Evolutionary conservation across 2,797 vertebrate species (phyloP).

Genomic region (Manis javanica): DNA sequence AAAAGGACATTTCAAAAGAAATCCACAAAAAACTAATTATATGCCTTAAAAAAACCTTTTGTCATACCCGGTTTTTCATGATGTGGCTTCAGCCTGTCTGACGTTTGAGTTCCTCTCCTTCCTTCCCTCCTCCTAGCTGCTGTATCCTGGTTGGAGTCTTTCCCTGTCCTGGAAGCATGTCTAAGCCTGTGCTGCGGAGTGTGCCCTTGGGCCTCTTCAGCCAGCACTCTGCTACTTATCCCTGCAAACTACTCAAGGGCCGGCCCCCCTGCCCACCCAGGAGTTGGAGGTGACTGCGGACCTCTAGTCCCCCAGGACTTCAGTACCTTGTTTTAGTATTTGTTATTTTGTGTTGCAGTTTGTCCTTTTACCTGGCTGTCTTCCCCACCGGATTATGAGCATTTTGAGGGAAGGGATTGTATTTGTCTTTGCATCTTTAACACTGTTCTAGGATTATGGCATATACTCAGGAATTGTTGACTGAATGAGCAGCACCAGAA

Average conservation of each 20-base stretch:
- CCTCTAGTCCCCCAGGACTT: background rate
- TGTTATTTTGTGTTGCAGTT: background rate
- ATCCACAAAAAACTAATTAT: background rate
- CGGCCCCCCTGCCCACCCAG: background rate
- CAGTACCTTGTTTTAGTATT: background rate
- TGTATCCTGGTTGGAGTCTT: background rate
- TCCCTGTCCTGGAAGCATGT: fast-evolving
- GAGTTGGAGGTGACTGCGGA: background rate
- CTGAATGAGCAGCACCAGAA: background rate
- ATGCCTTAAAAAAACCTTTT: background rate
- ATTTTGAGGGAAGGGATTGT: background rate
- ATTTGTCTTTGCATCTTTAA: background rate
- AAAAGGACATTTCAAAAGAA: slow-evolving; percentile 8
- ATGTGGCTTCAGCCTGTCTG: background rate
- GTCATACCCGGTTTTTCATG: background rate
- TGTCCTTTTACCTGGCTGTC: background rate
- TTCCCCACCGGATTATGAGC: background rate
- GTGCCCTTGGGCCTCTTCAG: background rate
- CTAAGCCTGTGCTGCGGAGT: background rate
- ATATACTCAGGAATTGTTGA: background rate
- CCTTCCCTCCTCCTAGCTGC: background rate
- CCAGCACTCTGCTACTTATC: background rate
- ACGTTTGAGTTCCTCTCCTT: background rate
- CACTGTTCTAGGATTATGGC: background rate
- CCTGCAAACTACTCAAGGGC: background rate